A percentile compares a stretch with the other conserved stretches of the same genome.
Evolutionary conservation across 2,113 vertebrate species (phyloP).

Genomic region (Triplophysa tibetana): DNA sequence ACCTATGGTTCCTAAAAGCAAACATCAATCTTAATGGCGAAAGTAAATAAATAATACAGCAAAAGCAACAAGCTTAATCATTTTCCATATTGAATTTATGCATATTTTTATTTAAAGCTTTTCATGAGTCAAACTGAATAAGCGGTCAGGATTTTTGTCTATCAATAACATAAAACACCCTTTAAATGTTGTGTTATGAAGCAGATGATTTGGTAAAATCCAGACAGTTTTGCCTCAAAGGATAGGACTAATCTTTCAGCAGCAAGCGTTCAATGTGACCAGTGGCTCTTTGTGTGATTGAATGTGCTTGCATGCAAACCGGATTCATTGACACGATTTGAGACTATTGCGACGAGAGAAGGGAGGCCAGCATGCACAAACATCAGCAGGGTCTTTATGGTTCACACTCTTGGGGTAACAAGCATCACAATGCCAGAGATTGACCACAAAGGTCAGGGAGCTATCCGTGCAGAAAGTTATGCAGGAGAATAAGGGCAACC

Average conservation of each 20-base stretch:
- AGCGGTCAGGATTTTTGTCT: background rate
- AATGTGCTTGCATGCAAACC: slow-evolving; percentile 50
- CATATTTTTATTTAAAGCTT: background rate
- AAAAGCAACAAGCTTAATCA: background rate
- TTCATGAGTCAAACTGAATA: background rate
- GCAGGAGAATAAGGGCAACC: background rate
- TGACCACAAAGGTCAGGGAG: slow-evolving; percentile 35
- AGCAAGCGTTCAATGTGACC: background rate
- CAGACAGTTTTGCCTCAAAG: background rate
- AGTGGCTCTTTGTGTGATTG: slow-evolving; percentile 13
- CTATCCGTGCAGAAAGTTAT: slow-evolving; percentile 37
- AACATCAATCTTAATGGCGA: background rate
- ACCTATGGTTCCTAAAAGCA: background rate
- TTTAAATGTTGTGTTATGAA: background rate
- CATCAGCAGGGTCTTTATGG: slow-evolving; percentile 27
- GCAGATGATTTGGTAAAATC: background rate
- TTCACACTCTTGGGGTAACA: slow-evolving; percentile 35
- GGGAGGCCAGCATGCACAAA: slow-evolving; percentile 45
- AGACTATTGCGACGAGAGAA: slow-evolving; percentile 4
- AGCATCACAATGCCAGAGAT: slow-evolving; percentile 35
- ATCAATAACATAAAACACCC: background rate
- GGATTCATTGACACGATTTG: slow-evolving; percentile 25
- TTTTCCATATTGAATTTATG: background rate
- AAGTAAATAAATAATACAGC: background rate
- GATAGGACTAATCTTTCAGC: slow-evolving; percentile 4